Conservation (phyloP, 2,113 vertebrate species). For the Lophius piscatorius region DNA sequence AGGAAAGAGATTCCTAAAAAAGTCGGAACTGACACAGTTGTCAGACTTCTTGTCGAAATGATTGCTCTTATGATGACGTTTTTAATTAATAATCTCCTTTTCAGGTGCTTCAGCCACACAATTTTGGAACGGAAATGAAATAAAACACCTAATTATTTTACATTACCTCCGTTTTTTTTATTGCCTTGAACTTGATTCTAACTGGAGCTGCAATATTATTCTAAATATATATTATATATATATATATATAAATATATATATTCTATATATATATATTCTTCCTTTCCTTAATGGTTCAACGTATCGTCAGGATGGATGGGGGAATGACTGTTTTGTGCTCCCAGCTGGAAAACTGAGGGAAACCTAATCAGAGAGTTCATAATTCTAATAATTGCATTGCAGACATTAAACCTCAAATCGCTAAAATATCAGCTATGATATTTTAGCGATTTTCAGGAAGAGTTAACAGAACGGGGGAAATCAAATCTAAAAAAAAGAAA, state of each 20-base stretch:
- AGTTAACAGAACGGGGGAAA: constrained; percentile 25
- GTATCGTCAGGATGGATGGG: constrained; percentile 19
- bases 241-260: too few relatives aligned
- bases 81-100: background rate
- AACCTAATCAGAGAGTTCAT: too few relatives aligned
- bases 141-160: constrained; percentile 10
- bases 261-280: too few relatives aligned
- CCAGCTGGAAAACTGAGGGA: constrained; percentile 6
- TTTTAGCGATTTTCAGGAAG: constrained; percentile 20
- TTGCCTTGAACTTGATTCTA: constrained; percentile 1
- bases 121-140: constrained; percentile 25
- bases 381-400: constrained; percentile 4
- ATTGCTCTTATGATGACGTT: too few relatives aligned
- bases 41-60: too few relatives aligned
- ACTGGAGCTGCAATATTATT: too few relatives aligned
- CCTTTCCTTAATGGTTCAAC: constrained; percentile 5
- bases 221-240: too few relatives aligned
- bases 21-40: too few relatives aligned
- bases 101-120: constrained; percentile 12
- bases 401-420: constrained; percentile 27
- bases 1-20: too few relatives aligned
- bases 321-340: constrained; percentile 17
- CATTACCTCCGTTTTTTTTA: background rate
- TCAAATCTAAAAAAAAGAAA: background rate
- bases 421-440: constrained; percentile 13